These are phyloP conservation scores for Pogona vitticeps DNA, from an alignment of 2,113 vertebrate species.

Conservation along the genomic window DNA sequence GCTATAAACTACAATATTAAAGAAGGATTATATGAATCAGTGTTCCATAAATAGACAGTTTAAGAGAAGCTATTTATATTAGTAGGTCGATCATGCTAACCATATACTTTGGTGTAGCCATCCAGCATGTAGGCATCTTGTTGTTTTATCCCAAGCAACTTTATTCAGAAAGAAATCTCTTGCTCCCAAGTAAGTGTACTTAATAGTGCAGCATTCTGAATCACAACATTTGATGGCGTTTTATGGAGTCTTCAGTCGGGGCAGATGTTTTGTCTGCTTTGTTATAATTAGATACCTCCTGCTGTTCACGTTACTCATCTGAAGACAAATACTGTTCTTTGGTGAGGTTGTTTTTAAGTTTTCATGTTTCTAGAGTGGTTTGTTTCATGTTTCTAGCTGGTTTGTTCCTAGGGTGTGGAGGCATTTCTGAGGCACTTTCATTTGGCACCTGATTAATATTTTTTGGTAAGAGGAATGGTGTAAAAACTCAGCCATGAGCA, in stretches of 20 bases:
- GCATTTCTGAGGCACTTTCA: background rate
- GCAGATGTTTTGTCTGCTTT: background rate
- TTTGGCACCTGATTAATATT: background rate
- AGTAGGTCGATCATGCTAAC: background rate
- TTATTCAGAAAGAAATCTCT: background rate
- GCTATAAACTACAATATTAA: background rate
- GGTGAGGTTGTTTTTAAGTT: background rate
- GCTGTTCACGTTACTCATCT: background rate
- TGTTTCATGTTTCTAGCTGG: background rate
- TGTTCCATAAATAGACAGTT: background rate
- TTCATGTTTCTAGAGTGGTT: background rate
- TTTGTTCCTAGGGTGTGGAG: background rate
- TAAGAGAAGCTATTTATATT: conserved; percentile 8
- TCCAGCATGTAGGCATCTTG: background rate
- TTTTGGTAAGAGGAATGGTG: background rate
- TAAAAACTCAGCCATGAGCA: background rate
- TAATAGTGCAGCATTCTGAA: background rate
- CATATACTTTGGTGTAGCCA: background rate
- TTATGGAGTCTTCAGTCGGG: background rate
- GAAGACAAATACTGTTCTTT: background rate
- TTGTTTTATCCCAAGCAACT: background rate
- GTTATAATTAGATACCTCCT: background rate
- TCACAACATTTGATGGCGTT: background rate
- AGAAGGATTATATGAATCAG: background rate
- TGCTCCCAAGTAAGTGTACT: background rate